Conservation (phyloP, 2,113 vertebrate genomes). For the Mystacornis crossleyi region DNA sequence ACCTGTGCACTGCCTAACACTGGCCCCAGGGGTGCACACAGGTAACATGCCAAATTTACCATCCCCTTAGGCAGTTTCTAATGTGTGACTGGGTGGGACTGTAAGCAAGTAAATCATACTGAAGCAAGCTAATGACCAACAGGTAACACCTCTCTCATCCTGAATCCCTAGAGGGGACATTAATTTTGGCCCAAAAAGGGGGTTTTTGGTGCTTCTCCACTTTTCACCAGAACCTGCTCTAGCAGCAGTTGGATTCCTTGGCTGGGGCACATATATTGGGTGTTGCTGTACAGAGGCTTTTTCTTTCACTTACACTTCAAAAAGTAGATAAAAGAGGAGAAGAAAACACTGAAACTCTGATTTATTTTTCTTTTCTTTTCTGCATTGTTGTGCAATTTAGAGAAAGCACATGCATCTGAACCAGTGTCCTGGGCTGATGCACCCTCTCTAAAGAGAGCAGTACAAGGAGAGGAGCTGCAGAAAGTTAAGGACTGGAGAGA, state of each 20-base stretch:
- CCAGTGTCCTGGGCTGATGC: background rate
- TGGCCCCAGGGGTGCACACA: background rate
- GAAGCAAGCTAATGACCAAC: background rate
- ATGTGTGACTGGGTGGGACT: fast-evolving
- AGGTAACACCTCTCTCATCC: background rate
- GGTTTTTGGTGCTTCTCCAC: background rate
- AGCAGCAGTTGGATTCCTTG: background rate
- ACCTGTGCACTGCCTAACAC: fast-evolving
- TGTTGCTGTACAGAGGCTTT: background rate
- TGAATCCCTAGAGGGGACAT: background rate
- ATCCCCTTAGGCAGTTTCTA: background rate
- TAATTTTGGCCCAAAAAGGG: background rate
- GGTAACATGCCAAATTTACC: background rate
- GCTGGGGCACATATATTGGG: background rate
- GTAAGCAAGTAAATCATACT: background rate
- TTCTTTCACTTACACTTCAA: background rate
- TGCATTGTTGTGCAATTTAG: background rate
- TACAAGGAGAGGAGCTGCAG: background rate
- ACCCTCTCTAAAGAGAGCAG: background rate
- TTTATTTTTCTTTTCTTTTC: background rate
- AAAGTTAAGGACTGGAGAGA: background rate
- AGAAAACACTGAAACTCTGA: background rate
- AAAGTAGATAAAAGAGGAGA: background rate
- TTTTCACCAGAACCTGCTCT: background rate
- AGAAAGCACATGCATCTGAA: background rate